Evolutionary conservation across 2,888 invertebrate genomes (phyloP), one percentile per base, ranked within the genome.

Genomic region (Cinara cedri): DNA sequence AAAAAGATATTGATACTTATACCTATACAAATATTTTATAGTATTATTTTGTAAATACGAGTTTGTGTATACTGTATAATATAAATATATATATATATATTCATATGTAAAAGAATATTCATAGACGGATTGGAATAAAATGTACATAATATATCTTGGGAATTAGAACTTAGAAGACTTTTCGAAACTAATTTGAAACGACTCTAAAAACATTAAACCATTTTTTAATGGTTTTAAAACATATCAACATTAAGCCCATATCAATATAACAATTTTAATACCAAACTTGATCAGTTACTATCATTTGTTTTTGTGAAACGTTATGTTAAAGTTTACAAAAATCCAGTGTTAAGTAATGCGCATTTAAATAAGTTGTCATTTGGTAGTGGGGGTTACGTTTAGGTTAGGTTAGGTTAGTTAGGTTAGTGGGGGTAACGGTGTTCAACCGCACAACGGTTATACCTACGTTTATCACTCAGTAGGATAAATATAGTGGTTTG

Each of bases 381-480:
- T 21, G 21, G 55, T n/a, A n/a, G n/a, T n/a, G n/a, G n/a, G n/a
- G n/a, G n/a, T n/a, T n/a, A n/a, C n/a, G n/a, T n/a, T n/a, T n/a
- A n/a, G n/a, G n/a, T n/a, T n/a, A n/a, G n/a, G n/a, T n/a, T n/a
- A n/a, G n/a, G n/a, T n/a, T n/a, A n/a, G n/a, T n/a, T n/a, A n/a
- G n/a, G n/a, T n/a, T 55, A 11, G 55, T 55, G 55, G 55, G 55
- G n/a, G 21, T 55, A 55, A 55, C 55, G 55, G 55, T 51, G 21
- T 55, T 55, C 55, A 21, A 55, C 55, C n/a, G n/a, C n/a, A n/a
- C n/a, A n/a, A n/a, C n/a, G n/a, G n/a, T n/a, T n/a, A n/a, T n/a
- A n/a, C n/a, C n/a, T n/a, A n/a, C n/a, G n/a, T n/a, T n/a, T n/a
- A n/a, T n/a, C n/a, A n/a, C n/a, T n/a, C n/a, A n/a, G n/a, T n/a